Evolutionary conservation across 1,140 invertebrate genomes (phyloP), one percentile per base, ranked within the genome.

Genomic region (Ectropis grisescens): DNA sequence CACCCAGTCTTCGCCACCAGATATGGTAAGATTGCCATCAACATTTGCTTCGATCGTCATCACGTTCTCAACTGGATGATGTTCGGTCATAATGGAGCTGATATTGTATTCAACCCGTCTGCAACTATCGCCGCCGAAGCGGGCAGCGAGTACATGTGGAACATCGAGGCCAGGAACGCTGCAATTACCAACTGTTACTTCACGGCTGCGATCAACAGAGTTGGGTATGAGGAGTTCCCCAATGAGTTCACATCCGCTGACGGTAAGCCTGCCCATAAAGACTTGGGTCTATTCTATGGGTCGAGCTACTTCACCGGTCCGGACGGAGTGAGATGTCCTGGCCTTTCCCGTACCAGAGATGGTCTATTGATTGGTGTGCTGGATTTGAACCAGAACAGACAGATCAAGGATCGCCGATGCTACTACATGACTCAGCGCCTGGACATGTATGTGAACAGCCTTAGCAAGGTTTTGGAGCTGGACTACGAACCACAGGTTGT

Each of bases 31-130:
- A 93, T 99, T 52, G 98, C 91, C 1, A 87, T 99, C 2, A 99
- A 99, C 60, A 97, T 99, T 55, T 99, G 98, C 72, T 99, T 98
- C 70, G 97, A 96, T 0, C 88, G 98, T 2, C 97, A 99, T 83
- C 97, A 99, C 85, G 97, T 98, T 0, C 87, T 94, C 38, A 99
- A 99, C 68, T 99, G 98, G 97, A 87, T 97, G 83, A 95, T 96
- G 92, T 97, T 94, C 75, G 95, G 93, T 0, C 68, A 98, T 9
- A 98, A 99, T 82, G 96, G 96, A n/a, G 97, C 97, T 2, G 97
- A 99, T 85, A 98, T 99, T 29, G 97, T 99, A 0, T 99, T 99
- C 71, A 99, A 99, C 82, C 98, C 98, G 1, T 97, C 95, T 3
- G 97, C 97, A 4, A 99, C 97, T 2, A 91, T 96, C 41, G 74